Percentiles rank a stretch among this genome's conserved stretches.
Evolutionary conservation across 1,140 invertebrate species (phyloP).

Genomic region (Babylonia areolata): DNA sequence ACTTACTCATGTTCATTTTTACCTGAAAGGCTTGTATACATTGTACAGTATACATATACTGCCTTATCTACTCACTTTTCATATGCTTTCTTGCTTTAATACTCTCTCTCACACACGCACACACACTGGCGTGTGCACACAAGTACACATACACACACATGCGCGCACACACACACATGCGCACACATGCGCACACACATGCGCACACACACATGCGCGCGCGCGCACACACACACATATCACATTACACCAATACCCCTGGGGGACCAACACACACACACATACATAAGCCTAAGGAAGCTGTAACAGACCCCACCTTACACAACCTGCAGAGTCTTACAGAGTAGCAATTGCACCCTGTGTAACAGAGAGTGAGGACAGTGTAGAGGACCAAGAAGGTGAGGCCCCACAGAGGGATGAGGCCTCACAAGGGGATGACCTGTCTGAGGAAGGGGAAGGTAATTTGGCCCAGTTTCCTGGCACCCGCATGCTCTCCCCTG

Average conservation of each 20-base stretch:
- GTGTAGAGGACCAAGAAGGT: constrained; percentile 24
- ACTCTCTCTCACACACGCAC: neutral
- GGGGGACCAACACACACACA: no score
- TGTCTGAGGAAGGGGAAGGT: constrained; percentile 34
- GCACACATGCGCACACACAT: neutral
- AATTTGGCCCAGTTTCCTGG: constrained; percentile 2
- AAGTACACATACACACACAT: no score
- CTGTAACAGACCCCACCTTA: no score
- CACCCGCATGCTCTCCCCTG: neutral
- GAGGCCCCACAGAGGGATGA: constrained; percentile 29
- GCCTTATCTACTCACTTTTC: no score
- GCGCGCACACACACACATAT: no score
- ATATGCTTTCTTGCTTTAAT: no score
- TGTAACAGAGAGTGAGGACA: constrained; percentile 28
- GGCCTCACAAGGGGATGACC: constrained; percentile 27
- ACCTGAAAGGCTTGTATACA: no score
- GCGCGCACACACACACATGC: neutral
- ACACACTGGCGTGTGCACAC: neutral
- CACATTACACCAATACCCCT: no score
- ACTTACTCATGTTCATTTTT: neutral
- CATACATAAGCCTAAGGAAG: no score
- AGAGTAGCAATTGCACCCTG: neutral
- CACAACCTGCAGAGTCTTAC: no score
- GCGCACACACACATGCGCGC: neutral
- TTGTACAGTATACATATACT: no score